These are phyloP conservation scores for Dicrostonyx torquatus DNA, from an alignment of 2,797 vertebrate genomes.

Conservation along the genomic window DNA sequence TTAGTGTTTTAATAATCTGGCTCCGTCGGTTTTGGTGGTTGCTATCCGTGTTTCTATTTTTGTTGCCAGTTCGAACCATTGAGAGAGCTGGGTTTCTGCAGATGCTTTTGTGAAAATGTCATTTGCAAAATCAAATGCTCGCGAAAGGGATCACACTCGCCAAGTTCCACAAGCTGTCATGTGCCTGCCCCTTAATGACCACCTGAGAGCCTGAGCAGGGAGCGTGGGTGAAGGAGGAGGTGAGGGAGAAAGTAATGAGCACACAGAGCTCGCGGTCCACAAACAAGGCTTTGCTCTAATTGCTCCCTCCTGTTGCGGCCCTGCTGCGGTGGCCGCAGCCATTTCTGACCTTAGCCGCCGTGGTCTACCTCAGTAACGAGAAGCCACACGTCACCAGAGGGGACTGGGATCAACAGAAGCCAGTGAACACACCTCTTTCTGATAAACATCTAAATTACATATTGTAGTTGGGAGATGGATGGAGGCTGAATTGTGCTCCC, in stretches of 20 bases:
- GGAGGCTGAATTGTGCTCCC: neutral
- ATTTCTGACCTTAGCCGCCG: constrained; percentile 44
- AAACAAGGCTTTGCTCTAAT: constrained; percentile 63
- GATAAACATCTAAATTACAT: neutral
- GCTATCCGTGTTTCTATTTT: constrained; percentile 72
- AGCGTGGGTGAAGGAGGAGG: constrained; percentile 30
- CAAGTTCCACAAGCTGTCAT: neutral
- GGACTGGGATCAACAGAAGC: neutral
- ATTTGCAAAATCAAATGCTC: constrained; percentile 67
- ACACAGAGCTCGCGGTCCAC: constrained; percentile 34
- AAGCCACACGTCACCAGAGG: neutral
- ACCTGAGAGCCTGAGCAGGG: constrained; percentile 42
- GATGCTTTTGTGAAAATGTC: constrained; percentile 57
- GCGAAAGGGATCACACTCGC: constrained; percentile 38
- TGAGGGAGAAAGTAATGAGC: constrained; percentile 54
- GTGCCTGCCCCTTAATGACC: constrained; percentile 62
- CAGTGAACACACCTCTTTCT: neutral
- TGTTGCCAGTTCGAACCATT: constrained; percentile 42
- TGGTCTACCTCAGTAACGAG: neutral
- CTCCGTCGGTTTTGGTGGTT: constrained; percentile 66
- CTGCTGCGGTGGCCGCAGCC: neutral
- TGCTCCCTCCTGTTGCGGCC: constrained; percentile 5
- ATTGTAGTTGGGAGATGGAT: neutral
- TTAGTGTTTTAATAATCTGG: constrained; percentile 78
- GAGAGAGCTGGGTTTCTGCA: constrained; percentile 52